phyloP scores from a whole-genome alignment of 2,888 invertebrate species.

The Drosophila dives region DNA sequence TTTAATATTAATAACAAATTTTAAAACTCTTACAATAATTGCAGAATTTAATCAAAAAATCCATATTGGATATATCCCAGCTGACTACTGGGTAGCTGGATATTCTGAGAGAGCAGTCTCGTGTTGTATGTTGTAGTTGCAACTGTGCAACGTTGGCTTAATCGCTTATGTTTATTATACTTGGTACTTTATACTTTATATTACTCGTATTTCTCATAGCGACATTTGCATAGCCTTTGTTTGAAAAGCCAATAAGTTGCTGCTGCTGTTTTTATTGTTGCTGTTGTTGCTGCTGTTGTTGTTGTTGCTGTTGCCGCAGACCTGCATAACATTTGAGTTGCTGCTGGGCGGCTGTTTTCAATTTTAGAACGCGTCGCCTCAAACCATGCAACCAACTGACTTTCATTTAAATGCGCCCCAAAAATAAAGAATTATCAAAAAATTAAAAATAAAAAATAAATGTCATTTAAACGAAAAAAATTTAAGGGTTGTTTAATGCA shows the following conservation, averaged over 20 bases:
- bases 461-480: neutral
- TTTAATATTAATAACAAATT: neutral
- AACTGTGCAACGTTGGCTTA: constrained; percentile 61
- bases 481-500: constrained; percentile 25
- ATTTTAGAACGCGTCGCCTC: constrained; percentile 15
- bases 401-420: constrained; percentile 32
- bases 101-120: neutral
- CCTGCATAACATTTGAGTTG: constrained; percentile 19
- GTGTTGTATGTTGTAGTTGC: constrained; percentile 50
- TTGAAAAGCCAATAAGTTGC: constrained; percentile 49
- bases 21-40: neutral
- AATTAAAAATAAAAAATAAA: constrained; percentile 19
- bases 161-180: constrained; percentile 76
- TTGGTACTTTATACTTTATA: constrained; percentile 66
- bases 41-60: neutral
- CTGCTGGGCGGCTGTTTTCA: constrained; percentile 22
- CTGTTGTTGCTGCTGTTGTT: constrained; percentile 1
- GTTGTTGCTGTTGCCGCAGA: constrained; percentile 5
- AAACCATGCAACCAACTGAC: constrained; percentile 10
- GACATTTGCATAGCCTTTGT: constrained; percentile 76
- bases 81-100: constrained; percentile 1
- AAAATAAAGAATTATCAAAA: constrained; percentile 20
- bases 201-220: constrained; percentile 36
- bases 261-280: constrained; percentile 14
- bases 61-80: neutral